Evolutionary conservation across 2,888 invertebrate species (phyloP), one percentile per base, ranked within the genome.

Genomic region (Acrocera orbiculus): DNA sequence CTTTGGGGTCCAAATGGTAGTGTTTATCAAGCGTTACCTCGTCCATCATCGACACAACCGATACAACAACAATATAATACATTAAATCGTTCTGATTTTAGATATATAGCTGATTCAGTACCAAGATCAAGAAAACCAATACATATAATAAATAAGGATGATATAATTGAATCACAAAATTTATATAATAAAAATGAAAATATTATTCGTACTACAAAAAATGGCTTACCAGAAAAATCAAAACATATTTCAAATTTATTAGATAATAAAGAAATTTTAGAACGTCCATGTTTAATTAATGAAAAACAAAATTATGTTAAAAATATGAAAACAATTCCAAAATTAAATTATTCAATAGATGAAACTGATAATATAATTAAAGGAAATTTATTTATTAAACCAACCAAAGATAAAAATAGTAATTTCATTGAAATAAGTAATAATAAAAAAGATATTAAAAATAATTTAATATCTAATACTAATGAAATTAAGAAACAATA

Each of bases 61-160:
- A n/a, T 5, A 13, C 4, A 5, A 11, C 23, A 23, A 6, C 4
- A 23, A 17, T 24, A 10, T 16, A 9, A 13, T n/a, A 9, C 30
- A 5, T 11, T 14, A 10, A 26, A 17, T 9, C 27, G 66, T n/a
- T n/a, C n/a, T 32, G 69, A 70, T 40, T 73, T 67, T 47, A 65
- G 74, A 40, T 79, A 79, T 47, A 67, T 74, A 36, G 72, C 77
- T 3, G 79, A 79, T 56, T 72, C 74, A 43, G 71, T 70, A 39
- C 78, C 79, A 1, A 63, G 79, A 46, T 78, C 78, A 38, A 61
- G 79, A 27, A 70, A 73, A 49, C 79, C 79, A 20, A 76, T 80
- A 44, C 72, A 76, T 46, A 68, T 79, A 39, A 64, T 73, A 34
- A 46, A 51, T 51, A 54, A 61, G 52, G 61, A 61, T 49, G 61